A percentile compares a stretch with the other conserved stretches of the same genome.
phyloP scores from a whole-genome alignment of 2,113 vertebrate genomes.

The Phocoena sinus region DNA sequence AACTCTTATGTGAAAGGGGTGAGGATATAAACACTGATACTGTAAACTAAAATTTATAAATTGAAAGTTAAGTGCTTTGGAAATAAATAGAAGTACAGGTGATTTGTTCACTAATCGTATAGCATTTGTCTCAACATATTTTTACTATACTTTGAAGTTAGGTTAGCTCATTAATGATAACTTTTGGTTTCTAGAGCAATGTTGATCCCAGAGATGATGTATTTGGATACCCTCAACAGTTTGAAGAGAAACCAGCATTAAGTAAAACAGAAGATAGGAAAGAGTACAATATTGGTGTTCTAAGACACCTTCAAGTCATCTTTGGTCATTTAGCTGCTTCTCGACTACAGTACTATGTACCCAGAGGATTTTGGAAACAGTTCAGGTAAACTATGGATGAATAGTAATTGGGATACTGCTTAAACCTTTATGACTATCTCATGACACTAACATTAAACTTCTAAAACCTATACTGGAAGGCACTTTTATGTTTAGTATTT shows the following conservation, averaged over 20 bases:
- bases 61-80: neutral
- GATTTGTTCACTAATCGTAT: neutral
- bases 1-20: neutral
- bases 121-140: slow-evolving; percentile 14
- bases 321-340: slow-evolving; percentile 98
- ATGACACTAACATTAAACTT: neutral
- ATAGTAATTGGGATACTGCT: neutral
- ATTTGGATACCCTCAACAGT: slow-evolving; percentile 97
- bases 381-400: slow-evolving; percentile 87
- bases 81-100: neutral
- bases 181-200: slow-evolving; percentile 87
- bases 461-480: neutral
- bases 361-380: slow-evolving; percentile 99
- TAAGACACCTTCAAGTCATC: slow-evolving; percentile 98
- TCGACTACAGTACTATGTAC: slow-evolving; percentile 97
- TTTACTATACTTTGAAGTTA: neutral
- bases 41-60: neutral
- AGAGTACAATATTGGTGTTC: slow-evolving; percentile 99
- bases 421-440: slow-evolving; percentile 19
- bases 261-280: slow-evolving; percentile 98
- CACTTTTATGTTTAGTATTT: neutral
- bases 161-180: neutral
- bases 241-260: slow-evolving; percentile 95
- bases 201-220: slow-evolving; percentile 98
- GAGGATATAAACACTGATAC: neutral